Evolutionary conservation across 2,113 vertebrate species (phyloP), one percentile per base, ranked within the genome.

Genomic region (Antechinus flavipes): DNA sequence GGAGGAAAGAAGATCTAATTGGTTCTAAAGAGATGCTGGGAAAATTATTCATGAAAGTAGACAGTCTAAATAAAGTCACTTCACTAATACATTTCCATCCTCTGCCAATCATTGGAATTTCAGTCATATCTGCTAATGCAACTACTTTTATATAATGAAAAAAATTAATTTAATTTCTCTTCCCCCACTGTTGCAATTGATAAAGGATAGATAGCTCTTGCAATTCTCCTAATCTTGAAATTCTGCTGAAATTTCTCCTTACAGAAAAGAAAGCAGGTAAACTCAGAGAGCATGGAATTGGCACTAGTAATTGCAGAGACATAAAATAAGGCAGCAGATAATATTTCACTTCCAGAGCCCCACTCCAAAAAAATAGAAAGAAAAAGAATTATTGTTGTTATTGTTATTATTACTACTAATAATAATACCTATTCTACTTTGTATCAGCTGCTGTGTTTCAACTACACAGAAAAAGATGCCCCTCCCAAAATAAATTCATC

Each of bases 191-290:
- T 84, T 93, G 90, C 95, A 47, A 97, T 42, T 96, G 95, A 97
- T 96, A 96, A 0, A 94, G 90, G 54, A 50, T n/a, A 96, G 92
- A 90, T 61, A 0, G 46, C 90, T 50, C 76, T 98, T 97, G 7
- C 10, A 11, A 95, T 98, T 98, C 97, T 97, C 95, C 0, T 96
- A 94, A 61, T 97, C 94, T 98, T 95, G 58, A 98, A 98, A 98
- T 98, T 98, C 97, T 98, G 98, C 98, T 98, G 98, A 99, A 98
- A 91, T 96, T 97, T 98, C 92, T 97, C 91, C 98, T 98, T 98
- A 97, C 93, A 97, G 91, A 90, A 98, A 98, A 99, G 98, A 98
- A 98, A 98, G 97, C 95, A 98, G 95, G 98, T 97, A 98, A 98
- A 98, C 93, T 98, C 97, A 98, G 95, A 54, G 89, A 95, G 97